Evolutionary conservation across 2,113 vertebrate genomes (phyloP).

Genomic region (Hassar affinis): DNA sequence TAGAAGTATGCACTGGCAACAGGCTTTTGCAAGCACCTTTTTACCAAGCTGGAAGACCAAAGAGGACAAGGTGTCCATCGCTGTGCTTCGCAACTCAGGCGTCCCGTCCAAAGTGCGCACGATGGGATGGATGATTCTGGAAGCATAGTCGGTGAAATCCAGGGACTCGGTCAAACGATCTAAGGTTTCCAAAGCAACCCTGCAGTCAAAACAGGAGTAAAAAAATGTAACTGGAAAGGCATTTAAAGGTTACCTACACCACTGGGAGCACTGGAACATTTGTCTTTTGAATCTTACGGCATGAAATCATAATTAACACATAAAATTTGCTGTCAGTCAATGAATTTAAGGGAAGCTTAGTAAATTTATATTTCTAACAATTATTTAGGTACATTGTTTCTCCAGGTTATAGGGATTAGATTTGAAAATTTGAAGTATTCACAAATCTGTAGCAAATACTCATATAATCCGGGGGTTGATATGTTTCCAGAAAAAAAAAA

Average conservation of each 20-base stretch:
- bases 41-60: slow-evolving; percentile 96
- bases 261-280: neutral
- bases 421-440: neutral
- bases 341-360: neutral
- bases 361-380: neutral
- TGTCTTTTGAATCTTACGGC: neutral
- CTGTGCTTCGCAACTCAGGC: slow-evolving; percentile 86
- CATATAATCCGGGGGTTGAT: slow-evolving; percentile 18
- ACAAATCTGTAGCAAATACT: neutral
- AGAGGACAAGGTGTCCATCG: slow-evolving; percentile 96
- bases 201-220: slow-evolving; percentile 59
- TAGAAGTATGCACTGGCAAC: neutral
- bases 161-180: slow-evolving; percentile 93
- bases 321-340: neutral
- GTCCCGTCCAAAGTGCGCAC: slow-evolving; percentile 90
- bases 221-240: neutral
- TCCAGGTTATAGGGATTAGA: neutral
- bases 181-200: slow-evolving; percentile 92
- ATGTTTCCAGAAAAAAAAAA: slow-evolving; percentile 8
- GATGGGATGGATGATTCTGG: slow-evolving; percentile 94
- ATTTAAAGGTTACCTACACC: neutral
- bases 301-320: slow-evolving; percentile 5
- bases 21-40: slow-evolving; percentile 75
- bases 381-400: neutral
- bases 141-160: slow-evolving; percentile 97